A percentile compares a stretch with the other conserved stretches of the same genome.
Conservation (phyloP, 2,888 invertebrate genomes). For the Lycophotia porphyrea region DNA sequence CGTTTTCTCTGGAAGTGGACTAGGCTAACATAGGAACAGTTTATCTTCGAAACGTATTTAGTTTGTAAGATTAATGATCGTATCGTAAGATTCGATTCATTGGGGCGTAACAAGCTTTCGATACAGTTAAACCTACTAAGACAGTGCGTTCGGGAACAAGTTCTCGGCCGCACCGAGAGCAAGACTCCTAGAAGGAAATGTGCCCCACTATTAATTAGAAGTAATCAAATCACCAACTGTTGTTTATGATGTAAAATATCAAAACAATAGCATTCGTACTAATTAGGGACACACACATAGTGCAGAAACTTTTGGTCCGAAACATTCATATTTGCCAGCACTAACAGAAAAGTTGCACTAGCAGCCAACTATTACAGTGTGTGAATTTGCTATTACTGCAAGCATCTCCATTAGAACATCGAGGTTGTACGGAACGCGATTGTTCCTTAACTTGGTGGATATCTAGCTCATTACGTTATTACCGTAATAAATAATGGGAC, state of each 20-base stretch:
- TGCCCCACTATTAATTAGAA: conserved; percentile 14
- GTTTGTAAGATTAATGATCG: conserved; percentile 49
- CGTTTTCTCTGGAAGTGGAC: conserved; percentile 56
- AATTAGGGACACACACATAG: not conserved
- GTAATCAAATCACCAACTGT: conserved; percentile 2
- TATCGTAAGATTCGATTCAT: conserved; percentile 57
- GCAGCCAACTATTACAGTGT: conserved; percentile 27
- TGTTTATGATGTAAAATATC: conserved; percentile 8
- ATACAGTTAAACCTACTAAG: conserved; percentile 38
- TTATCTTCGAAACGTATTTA: conserved; percentile 52
- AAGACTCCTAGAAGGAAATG: not conserved
- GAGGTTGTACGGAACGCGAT: conserved; percentile 40
- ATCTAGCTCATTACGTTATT: conserved; percentile 38
- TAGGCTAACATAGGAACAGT: conserved; percentile 57
- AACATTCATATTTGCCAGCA: conserved; percentile 8
- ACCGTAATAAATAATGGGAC: conserved; percentile 41
- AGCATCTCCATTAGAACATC: conserved; percentile 53
- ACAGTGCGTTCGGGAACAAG: conserved; percentile 37
- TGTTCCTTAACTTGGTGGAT: conserved; percentile 48
- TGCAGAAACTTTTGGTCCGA: conserved; percentile 11
- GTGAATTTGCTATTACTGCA: conserved; percentile 45
- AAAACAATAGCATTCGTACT: conserved; percentile 1
- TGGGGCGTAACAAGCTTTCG: conserved; percentile 52
- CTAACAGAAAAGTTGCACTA: conserved; percentile 34
- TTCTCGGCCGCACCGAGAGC: conserved; percentile 8